phyloP scores from a whole-genome alignment of 64 coral and sea anemone species.

The Actinia equina region DNA sequence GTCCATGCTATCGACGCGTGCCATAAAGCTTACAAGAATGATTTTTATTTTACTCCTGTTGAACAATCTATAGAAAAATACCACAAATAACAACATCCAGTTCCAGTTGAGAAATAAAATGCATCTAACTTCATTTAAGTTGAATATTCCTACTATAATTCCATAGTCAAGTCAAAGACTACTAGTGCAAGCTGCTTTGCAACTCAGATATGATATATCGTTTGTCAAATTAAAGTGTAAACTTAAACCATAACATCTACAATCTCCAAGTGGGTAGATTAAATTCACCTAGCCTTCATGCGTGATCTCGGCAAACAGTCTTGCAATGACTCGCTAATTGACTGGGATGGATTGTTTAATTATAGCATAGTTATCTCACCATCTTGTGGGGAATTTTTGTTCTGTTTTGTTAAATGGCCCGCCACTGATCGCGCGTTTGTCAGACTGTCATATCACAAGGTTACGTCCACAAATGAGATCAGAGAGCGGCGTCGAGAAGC shows the following conservation, averaged over 20 bases:
- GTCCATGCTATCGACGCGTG: not conserved
- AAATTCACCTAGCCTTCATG: not conserved
- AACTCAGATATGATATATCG: too few species aligned
- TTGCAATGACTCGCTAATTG: not conserved
- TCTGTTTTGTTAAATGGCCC: conserved; percentile 17
- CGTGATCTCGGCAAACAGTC: not conserved
- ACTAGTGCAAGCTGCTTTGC: too few species aligned
- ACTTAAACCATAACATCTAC: not conserved
- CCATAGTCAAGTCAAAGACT: too few species aligned
- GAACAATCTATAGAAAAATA: not conserved
- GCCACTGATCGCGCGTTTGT: not conserved
- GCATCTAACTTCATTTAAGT: too few species aligned
- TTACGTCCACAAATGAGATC: conserved; percentile 7
- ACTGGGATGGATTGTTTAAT: conserved; percentile 16
- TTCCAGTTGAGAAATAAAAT: too few species aligned
- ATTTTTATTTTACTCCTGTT: not conserved
- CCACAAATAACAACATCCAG: too few species aligned
- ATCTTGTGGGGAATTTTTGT: conserved; percentile 3
- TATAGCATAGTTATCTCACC: conserved; percentile 7
- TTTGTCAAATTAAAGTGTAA: not conserved
- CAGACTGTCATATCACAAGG: not conserved
- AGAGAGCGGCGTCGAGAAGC: not conserved
- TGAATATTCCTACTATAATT: too few species aligned
- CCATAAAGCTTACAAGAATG: not conserved
- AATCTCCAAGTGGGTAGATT: not conserved